Base-by-base conservation (phyloP, 2,113 vertebrate genomes). In the Ahaetulla prasina region DNA sequence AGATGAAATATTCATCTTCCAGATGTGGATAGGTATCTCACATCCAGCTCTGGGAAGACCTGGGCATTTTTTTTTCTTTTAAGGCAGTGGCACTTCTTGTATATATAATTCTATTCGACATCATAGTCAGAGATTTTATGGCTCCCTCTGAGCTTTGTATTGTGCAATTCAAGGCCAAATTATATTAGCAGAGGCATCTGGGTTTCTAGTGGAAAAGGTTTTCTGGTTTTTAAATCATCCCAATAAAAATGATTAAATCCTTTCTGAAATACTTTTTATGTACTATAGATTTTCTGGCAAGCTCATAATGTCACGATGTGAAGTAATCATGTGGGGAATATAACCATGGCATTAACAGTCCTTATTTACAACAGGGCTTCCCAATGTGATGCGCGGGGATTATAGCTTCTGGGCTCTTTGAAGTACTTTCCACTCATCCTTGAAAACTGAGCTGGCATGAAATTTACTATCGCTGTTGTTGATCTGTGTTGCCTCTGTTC, bases 181-280 rank as follows among this genome's bases (percentile, higher is more conserved):
- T 23, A 87, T 0, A 93, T 52, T 47, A 93, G 80, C 92, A 93
- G 89, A 90, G 55, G 87, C 89, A 89, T 92, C 94, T 94, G 94
- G 63, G 86, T 95, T 18, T 86, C 52, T 63, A 95, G 87, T 50
- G 85, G 88, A 88, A 91, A 16, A 87, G 23, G 74, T 47, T 8
- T 91, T 45, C 53, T 57, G 47, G 7, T 60, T 89, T 49, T 89
- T 68, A 0, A 9, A 91, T 93, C 95, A 57, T 92, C 89, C 80
- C 87, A 90, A 27, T 91, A 86, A 93, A 95, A 94, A 90, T 25
- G 63, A 95, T 95, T 93, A 80, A 91, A 68, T 88, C 18, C 49
- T 91, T 74, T 93, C 43, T 85, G 0, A 0, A 94, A 93, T 96
- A 95, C 60, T 89, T 94, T 92, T 92, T 90, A 53, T 27, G 45